Evolutionary conservation across 2,797 vertebrate genomes (phyloP), one percentile per base, ranked within the genome.

Genomic region (Carcharodon carcharias): DNA sequence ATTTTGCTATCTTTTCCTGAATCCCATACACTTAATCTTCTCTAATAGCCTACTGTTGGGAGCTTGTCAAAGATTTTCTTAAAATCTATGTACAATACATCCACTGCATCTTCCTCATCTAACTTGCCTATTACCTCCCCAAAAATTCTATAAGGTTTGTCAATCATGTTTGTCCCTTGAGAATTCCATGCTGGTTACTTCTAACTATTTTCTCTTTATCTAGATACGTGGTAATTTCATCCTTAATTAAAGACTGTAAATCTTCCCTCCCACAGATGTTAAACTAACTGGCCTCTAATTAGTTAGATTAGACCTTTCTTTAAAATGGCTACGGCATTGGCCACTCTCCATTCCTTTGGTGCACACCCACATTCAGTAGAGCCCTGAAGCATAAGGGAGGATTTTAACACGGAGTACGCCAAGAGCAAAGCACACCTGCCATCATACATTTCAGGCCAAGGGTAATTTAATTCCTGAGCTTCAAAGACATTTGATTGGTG

Each of bases 241-340:
- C 63, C 21, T 93, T 93, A 93, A 67, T 93, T 93, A 93, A 67
- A 93, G 91, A 93, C 58, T 9, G n/a, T 7, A 67, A 9, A 65
- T 65, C 40, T 93, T 40, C 35, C 63, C n/a, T 65, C n/a, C 63
- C 63, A 67, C 63, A 93, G 91, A 93, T 93, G 91, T 65, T 93
- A 45, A 67, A 67, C 35, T 93, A 93, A 93, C 63, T 45, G 82
- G 40, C 61, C 63, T 93, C 91, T 93, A 93, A 93, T 93, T 93
- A 93, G n/a, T 93, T 67, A 67, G n/a, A 93, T 67, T 67, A 93
- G 91, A 93, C 21, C n/a, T 93, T 45, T 92, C 35, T 67, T 11
- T 67, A 93, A 58, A 67, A 67, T 93, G 91, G n/a, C 21, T 93
- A 67, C 35, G 14, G 67, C 91, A 93, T 65, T 67, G n/a, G 63